phyloP scores from a whole-genome alignment of 37 sponge, comb jelly and placozoan genomes.

The Chondrosia reniformis region DNA sequence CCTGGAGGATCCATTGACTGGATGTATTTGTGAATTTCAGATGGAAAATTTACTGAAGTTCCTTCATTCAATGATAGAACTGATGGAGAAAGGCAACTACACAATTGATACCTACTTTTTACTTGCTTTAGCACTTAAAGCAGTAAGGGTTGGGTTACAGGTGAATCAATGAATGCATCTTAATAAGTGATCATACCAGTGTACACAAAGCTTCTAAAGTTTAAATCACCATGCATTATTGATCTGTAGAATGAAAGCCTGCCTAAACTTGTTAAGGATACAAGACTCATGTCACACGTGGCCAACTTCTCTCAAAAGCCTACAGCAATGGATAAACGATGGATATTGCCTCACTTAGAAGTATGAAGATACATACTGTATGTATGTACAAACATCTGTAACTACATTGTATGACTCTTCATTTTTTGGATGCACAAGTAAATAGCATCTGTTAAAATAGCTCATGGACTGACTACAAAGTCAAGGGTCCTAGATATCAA shows the following conservation, averaged over 20 bases:
- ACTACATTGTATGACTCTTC: background rate
- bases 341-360: constrained; percentile 62
- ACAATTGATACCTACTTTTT: background rate
- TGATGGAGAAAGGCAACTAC: background rate
- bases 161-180: too few species aligned
- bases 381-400: background rate
- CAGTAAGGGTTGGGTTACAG: background rate
- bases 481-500: too few species aligned
- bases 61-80: background rate
- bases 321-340: constrained; percentile 50
- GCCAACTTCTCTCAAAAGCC: constrained; percentile 44
- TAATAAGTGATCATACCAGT: too few species aligned
- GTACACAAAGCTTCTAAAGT: too few species aligned
- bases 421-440: background rate
- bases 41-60: background rate
- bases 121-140: background rate
- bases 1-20: background rate
- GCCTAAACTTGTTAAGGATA: too few species aligned
- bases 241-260: too few species aligned
- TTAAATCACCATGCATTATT: too few species aligned
- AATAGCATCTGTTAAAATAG: too few species aligned
- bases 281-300: constrained; percentile 34
- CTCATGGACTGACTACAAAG: too few species aligned
- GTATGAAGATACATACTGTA: constrained; percentile 18
- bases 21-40: background rate